Percentiles rank a stretch among this genome's conserved stretches.
Conservation (phyloP, 2,113 vertebrate species). For the Oenanthe melanoleuca region DNA sequence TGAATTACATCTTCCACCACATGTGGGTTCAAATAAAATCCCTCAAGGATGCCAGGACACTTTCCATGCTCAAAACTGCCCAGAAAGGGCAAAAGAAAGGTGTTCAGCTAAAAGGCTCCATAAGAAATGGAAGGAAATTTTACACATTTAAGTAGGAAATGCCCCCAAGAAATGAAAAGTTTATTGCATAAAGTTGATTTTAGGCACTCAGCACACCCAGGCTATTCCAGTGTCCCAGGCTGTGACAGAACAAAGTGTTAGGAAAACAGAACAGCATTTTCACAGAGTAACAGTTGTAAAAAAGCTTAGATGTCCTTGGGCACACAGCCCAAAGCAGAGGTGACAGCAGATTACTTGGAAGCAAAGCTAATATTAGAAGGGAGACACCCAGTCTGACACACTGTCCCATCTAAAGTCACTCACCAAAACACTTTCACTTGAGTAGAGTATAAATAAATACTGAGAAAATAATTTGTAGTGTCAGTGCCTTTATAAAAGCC, state of each 20-base stretch:
- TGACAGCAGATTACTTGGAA: slow-evolving; percentile 57
- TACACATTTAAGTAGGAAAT: not conserved
- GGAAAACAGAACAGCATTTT: slow-evolving; percentile 23
- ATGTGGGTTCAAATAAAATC: not conserved
- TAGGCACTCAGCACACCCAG: not conserved
- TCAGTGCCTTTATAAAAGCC: not conserved
- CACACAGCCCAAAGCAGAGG: slow-evolving; percentile 18
- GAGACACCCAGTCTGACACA: not conserved
- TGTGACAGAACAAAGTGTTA: not conserved
- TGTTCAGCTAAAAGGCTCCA: not conserved
- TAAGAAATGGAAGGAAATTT: not conserved
- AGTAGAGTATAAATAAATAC: slow-evolving; percentile 2
- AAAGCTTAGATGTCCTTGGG: slow-evolving; percentile 9
- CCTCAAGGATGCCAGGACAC: not conserved
- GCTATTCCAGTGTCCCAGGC: not conserved
- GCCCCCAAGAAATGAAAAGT: not conserved
- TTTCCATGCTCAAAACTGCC: not conserved
- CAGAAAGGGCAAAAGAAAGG: not conserved
- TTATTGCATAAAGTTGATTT: not conserved
- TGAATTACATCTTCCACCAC: not conserved
- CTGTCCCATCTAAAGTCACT: not conserved
- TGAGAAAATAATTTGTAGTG: not conserved
- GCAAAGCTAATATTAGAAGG: slow-evolving; percentile 64
- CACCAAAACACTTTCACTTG: not conserved
- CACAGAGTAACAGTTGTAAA: not conserved